phyloP scores from a whole-genome alignment of 1,140 invertebrate species.

The Trinorchestia longiramus region DNA sequence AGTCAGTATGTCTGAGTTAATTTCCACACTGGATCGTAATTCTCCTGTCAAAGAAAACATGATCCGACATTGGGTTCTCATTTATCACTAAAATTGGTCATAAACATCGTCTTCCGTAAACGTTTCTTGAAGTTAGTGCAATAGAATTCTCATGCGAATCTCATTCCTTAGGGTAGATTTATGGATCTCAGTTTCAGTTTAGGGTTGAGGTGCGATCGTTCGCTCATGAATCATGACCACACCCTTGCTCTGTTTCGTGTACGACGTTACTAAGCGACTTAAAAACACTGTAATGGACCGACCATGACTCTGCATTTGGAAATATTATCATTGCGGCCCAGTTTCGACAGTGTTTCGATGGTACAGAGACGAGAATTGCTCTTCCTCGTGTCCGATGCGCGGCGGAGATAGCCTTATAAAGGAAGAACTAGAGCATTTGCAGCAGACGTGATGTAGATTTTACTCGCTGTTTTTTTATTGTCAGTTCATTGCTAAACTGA shows the following conservation, averaged over 20 bases:
- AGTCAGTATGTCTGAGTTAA: not conserved
- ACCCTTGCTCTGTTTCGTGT: constrained; percentile 15
- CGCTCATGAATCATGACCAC: constrained; percentile 37
- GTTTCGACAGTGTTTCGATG: not conserved
- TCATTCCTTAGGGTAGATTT: not conserved
- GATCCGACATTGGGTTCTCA: not conserved
- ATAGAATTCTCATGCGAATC: not conserved
- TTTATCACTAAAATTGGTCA: not conserved
- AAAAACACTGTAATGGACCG: not conserved
- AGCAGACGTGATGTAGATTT: constrained; percentile 48
- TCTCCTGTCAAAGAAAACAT: not conserved
- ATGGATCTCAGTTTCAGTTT: constrained; percentile 47
- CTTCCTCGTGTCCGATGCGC: constrained; percentile 33
- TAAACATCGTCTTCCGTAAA: not conserved
- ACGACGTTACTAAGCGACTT: not conserved
- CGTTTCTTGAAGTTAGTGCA: not conserved
- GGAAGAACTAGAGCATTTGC: constrained; percentile 48
- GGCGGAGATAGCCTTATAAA: constrained; percentile 37
- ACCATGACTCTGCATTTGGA: not conserved
- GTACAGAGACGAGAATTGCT: not conserved
- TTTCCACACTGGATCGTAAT: not conserved
- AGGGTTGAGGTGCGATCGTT: not conserved
- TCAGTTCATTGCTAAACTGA: constrained; percentile 28
- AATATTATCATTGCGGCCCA: not conserved
- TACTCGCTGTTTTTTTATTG: not conserved